phyloP scores from a whole-genome alignment of 2,888 invertebrate genomes.

The Poecilobothrus nobilitatus region DNA sequence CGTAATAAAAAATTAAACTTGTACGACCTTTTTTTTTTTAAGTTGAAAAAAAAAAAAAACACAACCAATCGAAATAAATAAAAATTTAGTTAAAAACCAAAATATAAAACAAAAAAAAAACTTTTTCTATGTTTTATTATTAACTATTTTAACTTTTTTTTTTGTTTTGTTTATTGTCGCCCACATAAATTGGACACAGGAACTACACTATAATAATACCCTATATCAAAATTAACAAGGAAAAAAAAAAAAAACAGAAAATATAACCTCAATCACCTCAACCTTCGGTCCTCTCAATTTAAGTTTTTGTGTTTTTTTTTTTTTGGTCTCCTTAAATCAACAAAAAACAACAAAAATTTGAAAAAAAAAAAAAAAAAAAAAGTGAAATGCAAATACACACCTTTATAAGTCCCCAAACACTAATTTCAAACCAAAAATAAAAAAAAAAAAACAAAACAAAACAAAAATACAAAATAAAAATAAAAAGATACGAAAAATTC shows the following conservation, averaged over 20 bases:
- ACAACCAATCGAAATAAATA: constrained; percentile 6
- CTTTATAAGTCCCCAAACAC: not conserved
- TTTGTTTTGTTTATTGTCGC: not conserved
- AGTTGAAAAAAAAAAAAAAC: not conserved
- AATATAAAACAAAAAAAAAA: no score
- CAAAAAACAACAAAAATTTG: not conserved
- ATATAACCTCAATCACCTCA: no score
- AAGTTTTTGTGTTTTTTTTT: no score
- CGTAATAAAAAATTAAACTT: not conserved
- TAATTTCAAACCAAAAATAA: not conserved
- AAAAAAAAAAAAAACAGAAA: no score
- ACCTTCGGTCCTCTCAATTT: no score
- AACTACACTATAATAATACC: not conserved
- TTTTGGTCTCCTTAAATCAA: not conserved
- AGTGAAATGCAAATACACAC: not conserved
- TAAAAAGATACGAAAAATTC: no score
- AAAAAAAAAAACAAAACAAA: no score
- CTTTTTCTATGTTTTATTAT: not conserved
- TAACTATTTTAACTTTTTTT: not conserved
- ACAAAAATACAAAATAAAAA: not conserved
- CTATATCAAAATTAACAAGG: not conserved
- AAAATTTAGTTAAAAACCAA: no score
- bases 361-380: not conserved
- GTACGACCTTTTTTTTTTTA: not conserved
- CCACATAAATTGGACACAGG: not conserved